These are phyloP conservation scores for Xenopus petersii DNA, from an alignment of 2,797 vertebrate species.

Conservation along the genomic window DNA sequence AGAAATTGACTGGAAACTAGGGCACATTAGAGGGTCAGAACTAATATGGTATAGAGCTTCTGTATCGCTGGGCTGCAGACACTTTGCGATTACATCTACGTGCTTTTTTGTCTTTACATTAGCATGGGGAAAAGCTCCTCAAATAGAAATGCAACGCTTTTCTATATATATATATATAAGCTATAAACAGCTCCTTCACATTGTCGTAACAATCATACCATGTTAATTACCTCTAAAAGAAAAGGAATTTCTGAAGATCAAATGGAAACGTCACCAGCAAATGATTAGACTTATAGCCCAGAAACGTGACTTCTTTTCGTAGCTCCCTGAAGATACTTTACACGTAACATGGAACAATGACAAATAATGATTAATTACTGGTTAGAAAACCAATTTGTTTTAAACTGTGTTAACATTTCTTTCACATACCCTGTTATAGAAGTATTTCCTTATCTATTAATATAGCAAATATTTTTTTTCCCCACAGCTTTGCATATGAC, in stretches of 20 bases:
- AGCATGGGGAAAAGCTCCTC: neutral
- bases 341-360: conserved; percentile 35
- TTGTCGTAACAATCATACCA: conserved; percentile 21
- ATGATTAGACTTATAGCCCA: conserved; percentile 37
- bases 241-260: conserved; percentile 24
- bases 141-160: neutral
- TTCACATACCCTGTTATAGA: conserved; percentile 39
- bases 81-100: no score
- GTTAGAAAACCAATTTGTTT: conserved; percentile 46
- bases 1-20: no score
- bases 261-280: conserved; percentile 36
- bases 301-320: conserved; percentile 33
- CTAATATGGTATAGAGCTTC: no score
- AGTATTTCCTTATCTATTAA: conserved; percentile 38
- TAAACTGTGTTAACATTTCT: conserved; percentile 47
- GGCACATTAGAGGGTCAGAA: no score
- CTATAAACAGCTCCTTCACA: conserved; percentile 13
- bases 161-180: no score
- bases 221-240: conserved; percentile 40
- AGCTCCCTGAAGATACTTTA: conserved; percentile 40
- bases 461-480: conserved; percentile 34
- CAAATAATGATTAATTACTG: conserved; percentile 49
- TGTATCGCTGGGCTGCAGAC: no score
- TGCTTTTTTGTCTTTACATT: no score
- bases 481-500: conserved; percentile 30